phyloP scores from a whole-genome alignment of 2,113 vertebrate species.

The Sprattus sprattus region DNA sequence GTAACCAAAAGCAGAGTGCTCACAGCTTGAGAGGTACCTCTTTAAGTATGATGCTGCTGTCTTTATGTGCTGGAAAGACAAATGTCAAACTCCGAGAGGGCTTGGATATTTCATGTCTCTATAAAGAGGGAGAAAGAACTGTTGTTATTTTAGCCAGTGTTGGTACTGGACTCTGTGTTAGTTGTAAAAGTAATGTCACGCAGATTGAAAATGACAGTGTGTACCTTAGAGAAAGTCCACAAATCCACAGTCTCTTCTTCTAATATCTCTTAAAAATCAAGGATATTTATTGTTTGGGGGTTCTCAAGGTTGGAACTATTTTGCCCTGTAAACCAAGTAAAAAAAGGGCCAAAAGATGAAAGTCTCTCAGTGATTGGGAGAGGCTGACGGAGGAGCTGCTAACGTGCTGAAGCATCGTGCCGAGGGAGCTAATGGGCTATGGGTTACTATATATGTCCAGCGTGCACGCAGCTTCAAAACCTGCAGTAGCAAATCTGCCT shows the following conservation, averaged over 20 bases:
- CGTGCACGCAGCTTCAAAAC: background rate
- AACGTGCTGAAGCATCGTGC: background rate
- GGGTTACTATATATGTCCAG: background rate
- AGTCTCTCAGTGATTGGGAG: background rate
- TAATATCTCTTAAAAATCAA: slow-evolving; percentile 42
- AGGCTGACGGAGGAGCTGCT: background rate
- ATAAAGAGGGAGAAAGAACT: slow-evolving; percentile 40
- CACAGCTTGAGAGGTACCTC: slow-evolving; percentile 28
- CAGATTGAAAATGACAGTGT: slow-evolving; percentile 56
- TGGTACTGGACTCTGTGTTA: slow-evolving; percentile 46
- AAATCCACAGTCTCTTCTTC: slow-evolving; percentile 46
- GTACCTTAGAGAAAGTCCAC: slow-evolving; percentile 52
- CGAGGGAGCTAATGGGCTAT: background rate
- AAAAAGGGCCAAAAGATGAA: background rate
- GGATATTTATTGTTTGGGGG: slow-evolving; percentile 38
- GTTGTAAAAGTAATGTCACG: slow-evolving; percentile 50
- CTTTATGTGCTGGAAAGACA: slow-evolving; percentile 44
- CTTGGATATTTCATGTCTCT: slow-evolving; percentile 40
- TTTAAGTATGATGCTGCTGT: slow-evolving; percentile 26
- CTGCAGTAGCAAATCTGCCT: background rate
- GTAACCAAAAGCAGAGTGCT: background rate
- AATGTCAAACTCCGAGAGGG: slow-evolving; percentile 39
- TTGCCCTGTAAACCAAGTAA: slow-evolving; percentile 1
- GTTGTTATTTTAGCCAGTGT: slow-evolving; percentile 35
- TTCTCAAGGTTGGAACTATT: background rate